Evolutionary conservation across 2,797 vertebrate species (phyloP).

Genomic region (Melanotaenia maccullochi): DNA sequence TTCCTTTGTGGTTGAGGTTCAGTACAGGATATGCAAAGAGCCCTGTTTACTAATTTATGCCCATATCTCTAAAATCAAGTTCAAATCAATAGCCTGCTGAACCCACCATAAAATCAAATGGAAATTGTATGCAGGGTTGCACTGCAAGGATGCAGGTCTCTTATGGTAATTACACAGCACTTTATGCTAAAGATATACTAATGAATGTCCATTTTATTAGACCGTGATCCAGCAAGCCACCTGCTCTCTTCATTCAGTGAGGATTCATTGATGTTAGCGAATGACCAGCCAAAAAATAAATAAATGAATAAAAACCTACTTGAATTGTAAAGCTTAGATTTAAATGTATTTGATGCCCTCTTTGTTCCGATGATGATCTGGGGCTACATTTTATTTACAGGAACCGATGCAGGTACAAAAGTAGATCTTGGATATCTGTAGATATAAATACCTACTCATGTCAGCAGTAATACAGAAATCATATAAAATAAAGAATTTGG

Average conservation of each 20-base stretch:
- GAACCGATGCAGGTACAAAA: conserved; percentile 25
- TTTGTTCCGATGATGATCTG: conserved; percentile 42
- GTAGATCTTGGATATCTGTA: conserved; percentile 17
- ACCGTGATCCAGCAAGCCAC: conserved; percentile 71
- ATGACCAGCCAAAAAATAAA: conserved; percentile 14
- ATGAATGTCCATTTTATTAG: conserved; percentile 77
- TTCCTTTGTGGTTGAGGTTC: conserved; percentile 51
- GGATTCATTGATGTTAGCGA: conserved; percentile 50
- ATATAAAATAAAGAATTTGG: conserved; percentile 51
- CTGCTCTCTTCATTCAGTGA: conserved; percentile 65
- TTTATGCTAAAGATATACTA: conserved; percentile 75
- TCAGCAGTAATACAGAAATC: conserved; percentile 55
- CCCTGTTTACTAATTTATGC: conserved; percentile 57
- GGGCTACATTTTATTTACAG: conserved; percentile 23
- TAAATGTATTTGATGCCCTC: conserved; percentile 57
- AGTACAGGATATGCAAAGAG: conserved; percentile 45
- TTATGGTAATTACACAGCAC: conserved; percentile 71
- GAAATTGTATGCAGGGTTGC: conserved; percentile 58
- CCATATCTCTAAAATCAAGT: conserved; percentile 54
- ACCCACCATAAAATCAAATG: conserved; percentile 62
- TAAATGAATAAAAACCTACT: conserved; percentile 15
- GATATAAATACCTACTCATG: conserved; percentile 63
- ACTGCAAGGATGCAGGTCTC: conserved; percentile 49
- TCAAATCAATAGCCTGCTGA: conserved; percentile 70
- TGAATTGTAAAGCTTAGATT: conserved; percentile 64